phyloP scores from a whole-genome alignment of 1,140 invertebrate species.

The Achatina immaculata region DNA sequence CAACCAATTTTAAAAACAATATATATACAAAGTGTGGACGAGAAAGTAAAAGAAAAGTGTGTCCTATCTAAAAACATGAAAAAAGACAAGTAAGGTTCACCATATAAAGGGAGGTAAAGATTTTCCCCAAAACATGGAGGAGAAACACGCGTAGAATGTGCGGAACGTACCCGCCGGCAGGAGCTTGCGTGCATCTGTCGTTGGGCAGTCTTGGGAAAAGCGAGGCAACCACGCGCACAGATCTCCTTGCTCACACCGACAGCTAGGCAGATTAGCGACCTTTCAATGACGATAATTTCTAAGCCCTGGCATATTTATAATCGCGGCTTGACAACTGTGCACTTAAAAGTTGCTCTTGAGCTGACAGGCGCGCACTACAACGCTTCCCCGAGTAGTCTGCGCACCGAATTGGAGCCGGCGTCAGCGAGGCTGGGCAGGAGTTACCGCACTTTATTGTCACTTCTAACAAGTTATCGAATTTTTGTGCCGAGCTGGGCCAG shows the following conservation, averaged over 20 bases:
- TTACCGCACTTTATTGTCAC: not conserved
- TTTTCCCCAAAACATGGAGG: no score
- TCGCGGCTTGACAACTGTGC: slow-evolving; percentile 7
- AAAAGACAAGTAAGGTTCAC: no score
- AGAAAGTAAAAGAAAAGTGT: no score
- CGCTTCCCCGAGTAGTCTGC: not conserved
- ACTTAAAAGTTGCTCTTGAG: not conserved
- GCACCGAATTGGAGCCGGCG: not conserved
- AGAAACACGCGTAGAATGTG: no score
- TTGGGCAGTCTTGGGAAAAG: no score
- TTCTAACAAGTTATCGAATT: not conserved
- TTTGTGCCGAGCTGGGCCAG: no score
- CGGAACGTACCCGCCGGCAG: no score
- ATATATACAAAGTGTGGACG: no score
- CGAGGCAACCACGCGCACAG: not conserved
- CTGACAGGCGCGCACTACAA: slow-evolving; percentile 16
- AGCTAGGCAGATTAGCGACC: not conserved
- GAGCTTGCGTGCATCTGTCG: no score
- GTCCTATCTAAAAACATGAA: no score
- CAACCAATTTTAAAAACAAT: no score
- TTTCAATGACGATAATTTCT: not conserved
- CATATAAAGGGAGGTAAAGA: no score
- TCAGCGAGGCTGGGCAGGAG: not conserved
- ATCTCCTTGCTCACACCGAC: not conserved
- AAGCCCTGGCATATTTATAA: slow-evolving; percentile 24